Conservation (phyloP, 2,797 vertebrate species). For the Amblyraja radiata region DNA sequence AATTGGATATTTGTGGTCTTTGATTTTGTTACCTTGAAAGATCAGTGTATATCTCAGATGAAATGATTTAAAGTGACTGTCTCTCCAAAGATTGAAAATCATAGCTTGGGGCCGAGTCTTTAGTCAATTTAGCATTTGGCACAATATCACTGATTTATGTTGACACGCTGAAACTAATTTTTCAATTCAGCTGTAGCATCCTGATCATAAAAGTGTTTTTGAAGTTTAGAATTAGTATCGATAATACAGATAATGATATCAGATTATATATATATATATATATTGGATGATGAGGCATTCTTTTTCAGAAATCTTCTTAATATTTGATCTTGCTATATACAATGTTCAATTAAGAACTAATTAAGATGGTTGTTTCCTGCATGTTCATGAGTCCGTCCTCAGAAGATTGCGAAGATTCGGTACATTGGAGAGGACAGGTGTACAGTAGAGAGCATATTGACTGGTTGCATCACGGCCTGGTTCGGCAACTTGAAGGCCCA, state of each 20-base stretch:
- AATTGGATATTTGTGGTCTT: neutral
- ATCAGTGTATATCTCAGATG: neutral
- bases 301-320: constrained; percentile 5
- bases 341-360: neutral
- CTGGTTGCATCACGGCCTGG: too few species aligned
- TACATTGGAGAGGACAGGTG: too few species aligned
- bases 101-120: neutral
- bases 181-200: neutral
- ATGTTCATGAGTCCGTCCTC: neutral
- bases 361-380: neutral
- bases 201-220: constrained; percentile 7
- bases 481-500: too few species aligned
- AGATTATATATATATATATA: neutral
- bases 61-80: neutral
- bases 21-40: neutral
- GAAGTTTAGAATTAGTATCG: neutral
- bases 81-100: neutral
- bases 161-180: constrained; percentile 8
- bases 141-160: constrained; percentile 2
- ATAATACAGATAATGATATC: constrained; percentile 14
- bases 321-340: neutral
- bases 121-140: neutral
- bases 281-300: neutral
- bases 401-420: too few species aligned
- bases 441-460: too few species aligned